Percentiles rank a stretch among this genome's conserved stretches.
These are phyloP conservation scores for Archaeoteleia sp. DNA, from an alignment of 2,888 invertebrate genomes.

Conservation along the genomic window DNA sequence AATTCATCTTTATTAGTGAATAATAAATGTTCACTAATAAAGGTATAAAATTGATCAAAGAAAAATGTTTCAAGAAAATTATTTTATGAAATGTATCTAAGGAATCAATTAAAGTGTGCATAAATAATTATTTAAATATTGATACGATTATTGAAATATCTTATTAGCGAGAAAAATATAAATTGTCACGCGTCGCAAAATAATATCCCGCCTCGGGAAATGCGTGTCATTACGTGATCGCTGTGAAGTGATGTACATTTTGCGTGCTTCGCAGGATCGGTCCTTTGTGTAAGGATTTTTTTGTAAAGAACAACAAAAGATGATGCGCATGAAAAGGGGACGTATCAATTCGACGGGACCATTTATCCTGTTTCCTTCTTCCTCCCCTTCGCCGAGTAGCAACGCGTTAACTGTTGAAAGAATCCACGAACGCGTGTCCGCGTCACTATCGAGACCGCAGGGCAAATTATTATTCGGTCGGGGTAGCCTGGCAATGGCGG, in stretches of 20 bases:
- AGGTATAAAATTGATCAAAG: too few relatives aligned
- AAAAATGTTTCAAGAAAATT: too few relatives aligned
- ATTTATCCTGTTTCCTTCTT: constrained; percentile 10
- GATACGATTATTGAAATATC: too few relatives aligned
- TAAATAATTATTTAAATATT: too few relatives aligned
- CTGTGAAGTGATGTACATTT: constrained; percentile 32
- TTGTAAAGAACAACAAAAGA: background rate
- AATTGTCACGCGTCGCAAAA: constrained; percentile 13
- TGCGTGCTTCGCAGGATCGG: constrained; percentile 22
- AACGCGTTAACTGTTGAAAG: background rate
- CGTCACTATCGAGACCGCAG: constrained; percentile 20
- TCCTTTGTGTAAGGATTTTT: constrained; percentile 17
- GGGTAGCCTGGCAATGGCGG: background rate
- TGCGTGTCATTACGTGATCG: constrained; percentile 26
- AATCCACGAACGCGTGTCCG: constrained; percentile 34
- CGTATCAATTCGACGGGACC: background rate
- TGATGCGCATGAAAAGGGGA: too few relatives aligned
- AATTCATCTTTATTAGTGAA: too few relatives aligned
- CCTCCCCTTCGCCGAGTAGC: constrained; percentile 3
- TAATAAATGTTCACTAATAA: too few relatives aligned
- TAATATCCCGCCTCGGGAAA: constrained; percentile 10
- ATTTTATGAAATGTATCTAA: too few relatives aligned
- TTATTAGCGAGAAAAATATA: constrained; percentile 23
- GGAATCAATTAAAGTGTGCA: too few relatives aligned
- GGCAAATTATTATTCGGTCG: constrained; percentile 16